Evolutionary conservation across 2,113 vertebrate genomes (phyloP).

Genomic region (Myotis davidii): DNA sequence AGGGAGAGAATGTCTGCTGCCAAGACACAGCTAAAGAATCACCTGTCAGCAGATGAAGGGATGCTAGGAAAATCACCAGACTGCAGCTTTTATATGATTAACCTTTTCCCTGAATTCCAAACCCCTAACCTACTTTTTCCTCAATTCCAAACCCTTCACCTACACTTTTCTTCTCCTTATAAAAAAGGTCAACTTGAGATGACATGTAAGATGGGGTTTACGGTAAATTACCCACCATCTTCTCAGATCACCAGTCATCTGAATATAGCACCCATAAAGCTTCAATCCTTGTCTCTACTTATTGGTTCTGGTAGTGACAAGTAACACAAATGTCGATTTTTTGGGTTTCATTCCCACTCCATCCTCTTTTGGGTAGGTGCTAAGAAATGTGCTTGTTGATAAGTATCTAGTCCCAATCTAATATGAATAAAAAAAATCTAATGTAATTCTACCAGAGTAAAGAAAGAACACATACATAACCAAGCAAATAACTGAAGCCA

Average conservation of each 20-base stretch:
- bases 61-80: no score
- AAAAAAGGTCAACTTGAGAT: not conserved
- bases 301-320: not conserved
- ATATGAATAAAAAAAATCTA: not conserved
- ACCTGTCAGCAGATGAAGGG: no score
- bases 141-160: not conserved
- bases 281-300: not conserved
- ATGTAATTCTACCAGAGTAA: not conserved
- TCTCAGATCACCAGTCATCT: not conserved
- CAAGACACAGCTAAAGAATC: no score
- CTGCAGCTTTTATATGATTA: no score
- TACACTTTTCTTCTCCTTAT: not conserved
- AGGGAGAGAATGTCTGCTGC: no score
- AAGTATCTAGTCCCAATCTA: not conserved
- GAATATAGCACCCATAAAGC: not conserved
- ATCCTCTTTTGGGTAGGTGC: not conserved
- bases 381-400: conserved; percentile 26
- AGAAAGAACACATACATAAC: not conserved
- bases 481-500: not conserved
- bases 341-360: not conserved
- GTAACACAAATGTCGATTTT: not conserved
- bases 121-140: not conserved
- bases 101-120: no score
- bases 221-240: not conserved
- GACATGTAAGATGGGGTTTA: not conserved